These are phyloP conservation scores for Diloba caeruleocephala DNA, from an alignment of 2,888 invertebrate species.

Conservation along the genomic window DNA sequence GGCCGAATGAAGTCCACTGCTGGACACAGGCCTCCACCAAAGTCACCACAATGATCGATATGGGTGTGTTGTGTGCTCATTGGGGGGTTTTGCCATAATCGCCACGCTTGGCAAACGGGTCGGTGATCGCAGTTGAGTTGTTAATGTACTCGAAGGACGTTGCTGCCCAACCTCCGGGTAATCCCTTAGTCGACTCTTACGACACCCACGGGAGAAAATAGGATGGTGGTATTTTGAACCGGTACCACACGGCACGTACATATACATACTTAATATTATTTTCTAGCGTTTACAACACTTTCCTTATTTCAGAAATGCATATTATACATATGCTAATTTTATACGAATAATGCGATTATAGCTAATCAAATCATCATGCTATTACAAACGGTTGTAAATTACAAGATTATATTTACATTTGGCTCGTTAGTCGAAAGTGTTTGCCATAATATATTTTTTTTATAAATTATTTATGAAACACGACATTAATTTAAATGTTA, in stretches of 20 bases:
- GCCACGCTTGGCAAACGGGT: too few species aligned
- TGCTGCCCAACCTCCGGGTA: too few species aligned
- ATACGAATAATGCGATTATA: conserved; percentile 27
- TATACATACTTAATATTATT: conserved; percentile 5
- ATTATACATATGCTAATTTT: conserved; percentile 37
- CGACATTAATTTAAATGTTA: conserved; percentile 37
- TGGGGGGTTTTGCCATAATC: too few species aligned
- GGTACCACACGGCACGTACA: neutral
- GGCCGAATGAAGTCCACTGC: too few species aligned
- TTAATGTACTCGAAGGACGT: too few species aligned
- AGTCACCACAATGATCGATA: too few species aligned
- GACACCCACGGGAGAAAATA: too few species aligned
- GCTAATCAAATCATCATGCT: conserved; percentile 36
- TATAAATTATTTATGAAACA: conserved; percentile 31
- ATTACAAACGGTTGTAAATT: conserved; percentile 39
- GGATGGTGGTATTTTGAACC: too few species aligned
- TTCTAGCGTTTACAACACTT: conserved; percentile 22
- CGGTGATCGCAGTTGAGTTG: too few species aligned
- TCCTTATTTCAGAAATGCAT: conserved; percentile 21
- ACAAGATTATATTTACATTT: conserved; percentile 24
- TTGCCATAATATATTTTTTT: conserved; percentile 16
- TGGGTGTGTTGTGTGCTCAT: too few species aligned
- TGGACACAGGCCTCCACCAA: too few species aligned
- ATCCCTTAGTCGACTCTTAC: too few species aligned
- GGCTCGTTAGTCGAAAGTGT: conserved; percentile 42